Conservation (phyloP, 2,113 vertebrate genomes). For the Hippocampus barbouri region DNA sequence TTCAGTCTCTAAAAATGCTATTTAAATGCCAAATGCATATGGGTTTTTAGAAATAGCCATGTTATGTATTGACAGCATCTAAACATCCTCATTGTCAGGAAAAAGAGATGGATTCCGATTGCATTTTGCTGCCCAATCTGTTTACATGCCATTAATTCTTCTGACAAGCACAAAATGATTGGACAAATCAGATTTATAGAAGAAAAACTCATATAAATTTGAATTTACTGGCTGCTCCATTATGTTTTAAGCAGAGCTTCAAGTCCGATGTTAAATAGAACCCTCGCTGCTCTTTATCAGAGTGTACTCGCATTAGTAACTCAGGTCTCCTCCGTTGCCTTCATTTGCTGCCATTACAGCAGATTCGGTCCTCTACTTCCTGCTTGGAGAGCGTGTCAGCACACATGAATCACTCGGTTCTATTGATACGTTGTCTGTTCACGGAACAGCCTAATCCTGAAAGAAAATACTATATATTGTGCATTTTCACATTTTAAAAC, state of each 20-base stretch:
- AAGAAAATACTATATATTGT: not conserved
- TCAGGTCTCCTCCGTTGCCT: slow-evolving; percentile 37
- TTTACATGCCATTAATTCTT: not conserved
- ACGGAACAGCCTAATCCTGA: not conserved
- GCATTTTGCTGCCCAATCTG: not conserved
- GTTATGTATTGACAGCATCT: not conserved
- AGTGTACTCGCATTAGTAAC: slow-evolving; percentile 28
- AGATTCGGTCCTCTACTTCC: slow-evolving; percentile 6
- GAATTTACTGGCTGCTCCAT: not conserved
- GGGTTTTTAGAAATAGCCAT: too few species aligned
- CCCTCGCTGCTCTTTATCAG: slow-evolving; percentile 31
- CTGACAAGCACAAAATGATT: not conserved
- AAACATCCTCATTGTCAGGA: not conserved
- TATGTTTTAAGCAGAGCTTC: not conserved
- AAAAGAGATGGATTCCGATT: not conserved
- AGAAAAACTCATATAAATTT: not conserved
- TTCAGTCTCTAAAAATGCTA: too few species aligned
- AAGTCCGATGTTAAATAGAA: slow-evolving; percentile 21
- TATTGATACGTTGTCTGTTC: not conserved
- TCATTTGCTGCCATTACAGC: slow-evolving; percentile 41
- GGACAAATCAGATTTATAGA: not conserved
- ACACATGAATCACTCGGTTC: slow-evolving; percentile 1
- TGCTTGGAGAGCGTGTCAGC: not conserved
- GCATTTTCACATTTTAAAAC: slow-evolving; percentile 1
- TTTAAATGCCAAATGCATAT: too few species aligned